Evolutionary conservation across 2,113 vertebrate species (phyloP).

Genomic region (Microtus pennsylvanicus): DNA sequence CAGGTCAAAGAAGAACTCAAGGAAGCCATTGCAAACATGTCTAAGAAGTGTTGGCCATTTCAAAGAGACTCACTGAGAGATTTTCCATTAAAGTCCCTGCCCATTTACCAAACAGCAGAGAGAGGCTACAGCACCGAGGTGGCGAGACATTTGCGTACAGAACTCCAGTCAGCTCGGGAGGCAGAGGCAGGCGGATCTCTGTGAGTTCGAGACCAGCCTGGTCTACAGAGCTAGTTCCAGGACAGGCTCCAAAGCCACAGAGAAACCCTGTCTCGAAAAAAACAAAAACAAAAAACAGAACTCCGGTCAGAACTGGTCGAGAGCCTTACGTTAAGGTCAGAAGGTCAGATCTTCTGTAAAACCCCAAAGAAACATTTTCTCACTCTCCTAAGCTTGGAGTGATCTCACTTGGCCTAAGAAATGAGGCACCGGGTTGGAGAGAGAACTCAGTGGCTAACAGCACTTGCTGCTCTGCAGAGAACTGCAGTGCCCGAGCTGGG

Average conservation of each 20-base stretch:
- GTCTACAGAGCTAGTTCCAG: too few species aligned
- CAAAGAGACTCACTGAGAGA: slow-evolving; percentile 47
- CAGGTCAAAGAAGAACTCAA: slow-evolving; percentile 53
- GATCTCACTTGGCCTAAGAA: slow-evolving; percentile 25
- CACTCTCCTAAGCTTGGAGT: background rate
- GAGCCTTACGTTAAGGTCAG: background rate
- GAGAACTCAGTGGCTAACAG: background rate
- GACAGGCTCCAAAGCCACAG: too few species aligned
- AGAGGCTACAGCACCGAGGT: slow-evolving; percentile 18
- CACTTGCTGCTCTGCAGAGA: background rate
- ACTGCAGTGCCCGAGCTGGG: too few species aligned
- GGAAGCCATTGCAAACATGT: background rate
- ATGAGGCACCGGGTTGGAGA: background rate
- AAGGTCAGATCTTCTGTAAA: slow-evolving; percentile 50
- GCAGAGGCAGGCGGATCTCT: too few species aligned
- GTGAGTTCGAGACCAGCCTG: too few species aligned
- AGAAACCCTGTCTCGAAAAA: too few species aligned
- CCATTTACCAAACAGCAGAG: slow-evolving; percentile 46
- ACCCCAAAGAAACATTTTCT: slow-evolving; percentile 43
- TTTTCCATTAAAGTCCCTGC: slow-evolving; percentile 6
- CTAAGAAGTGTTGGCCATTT: slow-evolving; percentile 25
- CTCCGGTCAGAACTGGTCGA: background rate
- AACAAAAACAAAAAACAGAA: too few species aligned
- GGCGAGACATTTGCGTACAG: slow-evolving; percentile 30
- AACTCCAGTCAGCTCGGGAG: background rate